These are phyloP conservation scores for Tympanuchus pallidicinctus DNA, from an alignment of 2,113 vertebrate species.

Conservation along the genomic window DNA sequence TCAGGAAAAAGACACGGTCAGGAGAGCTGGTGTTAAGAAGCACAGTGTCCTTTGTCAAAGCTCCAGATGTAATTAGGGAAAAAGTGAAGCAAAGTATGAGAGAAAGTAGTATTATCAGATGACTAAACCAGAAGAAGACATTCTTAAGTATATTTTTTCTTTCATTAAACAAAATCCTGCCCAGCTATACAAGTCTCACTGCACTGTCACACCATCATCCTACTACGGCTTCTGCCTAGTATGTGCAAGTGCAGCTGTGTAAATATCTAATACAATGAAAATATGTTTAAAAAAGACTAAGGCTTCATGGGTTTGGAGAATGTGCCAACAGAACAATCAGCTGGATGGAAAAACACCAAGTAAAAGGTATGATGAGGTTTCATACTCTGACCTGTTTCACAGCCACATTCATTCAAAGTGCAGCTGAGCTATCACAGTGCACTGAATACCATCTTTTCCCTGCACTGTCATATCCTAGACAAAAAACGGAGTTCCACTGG, in stretches of 20 bases:
- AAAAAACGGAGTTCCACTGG: background rate
- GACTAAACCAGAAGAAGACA: background rate
- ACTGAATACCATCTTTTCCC: background rate
- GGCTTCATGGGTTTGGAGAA: background rate
- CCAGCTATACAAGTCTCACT: background rate
- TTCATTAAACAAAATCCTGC: background rate
- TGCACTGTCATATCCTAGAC: background rate
- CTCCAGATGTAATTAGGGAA: conserved; percentile 69
- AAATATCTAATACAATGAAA: background rate
- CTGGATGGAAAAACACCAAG: background rate
- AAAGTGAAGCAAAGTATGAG: conserved; percentile 30
- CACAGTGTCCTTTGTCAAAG: conserved; percentile 76
- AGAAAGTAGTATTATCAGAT: background rate
- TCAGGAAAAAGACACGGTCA: conserved; percentile 80
- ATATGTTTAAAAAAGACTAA: background rate
- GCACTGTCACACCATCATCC: background rate
- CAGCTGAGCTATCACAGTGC: background rate
- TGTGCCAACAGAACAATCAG: background rate
- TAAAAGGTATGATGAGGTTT: background rate
- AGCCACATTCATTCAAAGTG: background rate
- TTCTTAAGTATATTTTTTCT: background rate
- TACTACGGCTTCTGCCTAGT: background rate
- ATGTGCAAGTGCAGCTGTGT: background rate
- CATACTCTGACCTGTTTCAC: background rate
- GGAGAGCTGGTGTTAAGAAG: conserved; percentile 61